Percentiles rank a stretch among this genome's conserved stretches.
These are phyloP conservation scores for Epirrhoe alternata DNA, from an alignment of 2,888 invertebrate species.

Conservation along the genomic window DNA sequence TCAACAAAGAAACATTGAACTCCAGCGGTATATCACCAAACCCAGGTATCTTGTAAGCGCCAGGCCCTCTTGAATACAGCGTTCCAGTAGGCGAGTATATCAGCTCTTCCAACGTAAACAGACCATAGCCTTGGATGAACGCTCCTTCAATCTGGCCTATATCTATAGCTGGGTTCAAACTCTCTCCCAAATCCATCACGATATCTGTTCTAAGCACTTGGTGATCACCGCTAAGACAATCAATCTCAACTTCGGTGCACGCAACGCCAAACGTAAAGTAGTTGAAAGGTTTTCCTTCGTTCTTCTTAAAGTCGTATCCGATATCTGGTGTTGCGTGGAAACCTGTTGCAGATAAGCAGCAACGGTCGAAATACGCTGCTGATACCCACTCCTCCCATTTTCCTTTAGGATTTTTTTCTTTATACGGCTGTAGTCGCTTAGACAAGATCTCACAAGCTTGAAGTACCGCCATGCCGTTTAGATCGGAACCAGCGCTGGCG, in stretches of 20 bases:
- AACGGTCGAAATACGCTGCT: conserved; percentile 90
- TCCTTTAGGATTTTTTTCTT: conserved; percentile 89
- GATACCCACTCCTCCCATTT: conserved; percentile 94
- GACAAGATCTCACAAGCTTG: conserved; percentile 91
- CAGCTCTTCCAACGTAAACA: conserved; percentile 96
- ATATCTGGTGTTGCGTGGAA: conserved; percentile 92
- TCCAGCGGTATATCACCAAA: conserved; percentile 96
- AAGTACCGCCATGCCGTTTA: conserved; percentile 96
- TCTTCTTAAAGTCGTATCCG: conserved; percentile 89
- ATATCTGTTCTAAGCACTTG: conserved; percentile 95
- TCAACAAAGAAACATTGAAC: conserved; percentile 96
- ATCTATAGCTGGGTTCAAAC: conserved; percentile 98
- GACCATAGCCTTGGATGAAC: conserved; percentile 97
- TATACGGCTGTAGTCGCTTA: conserved; percentile 90
- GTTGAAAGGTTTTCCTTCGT: conserved; percentile 90
- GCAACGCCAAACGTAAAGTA: conserved; percentile 96
- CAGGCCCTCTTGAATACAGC: conserved; percentile 94
- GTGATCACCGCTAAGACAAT: conserved; percentile 97
- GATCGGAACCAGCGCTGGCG: conserved; percentile 94
- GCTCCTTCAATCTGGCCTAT: conserved; percentile 98
- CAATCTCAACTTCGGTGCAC: conserved; percentile 95
- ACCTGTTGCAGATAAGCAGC: conserved; percentile 93
- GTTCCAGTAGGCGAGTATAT: conserved; percentile 94
- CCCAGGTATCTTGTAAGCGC: conserved; percentile 97
- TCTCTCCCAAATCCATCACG: conserved; percentile 98